These are phyloP conservation scores for Odontomachus brunneus DNA, from an alignment of 1,140 invertebrate species.

Conservation along the genomic window DNA sequence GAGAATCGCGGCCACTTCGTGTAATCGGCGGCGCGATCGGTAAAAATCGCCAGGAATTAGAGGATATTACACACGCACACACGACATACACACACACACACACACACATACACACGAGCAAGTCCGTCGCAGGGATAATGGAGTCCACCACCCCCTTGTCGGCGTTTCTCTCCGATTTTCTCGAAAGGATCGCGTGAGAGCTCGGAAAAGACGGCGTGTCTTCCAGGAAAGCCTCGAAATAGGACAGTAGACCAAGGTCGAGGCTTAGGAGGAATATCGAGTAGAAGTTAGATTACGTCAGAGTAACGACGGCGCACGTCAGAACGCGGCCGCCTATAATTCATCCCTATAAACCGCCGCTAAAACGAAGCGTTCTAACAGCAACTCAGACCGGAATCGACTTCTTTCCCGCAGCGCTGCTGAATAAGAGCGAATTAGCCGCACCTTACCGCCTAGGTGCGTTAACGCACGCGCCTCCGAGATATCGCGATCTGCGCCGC, in stretches of 20 bases:
- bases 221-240: conserved; percentile 32
- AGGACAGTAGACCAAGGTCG: conserved; percentile 52
- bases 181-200: conserved; percentile 20
- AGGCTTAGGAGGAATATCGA: conserved; percentile 36
- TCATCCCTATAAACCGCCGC: neutral
- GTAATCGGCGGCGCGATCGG: conserved; percentile 74
- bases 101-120: no score
- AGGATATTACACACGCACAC: conserved; percentile 33
- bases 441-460: no score
- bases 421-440: no score
- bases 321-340: neutral
- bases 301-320: conserved; percentile 63
- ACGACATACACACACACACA: no score
- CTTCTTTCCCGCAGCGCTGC: no score
- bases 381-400: neutral
- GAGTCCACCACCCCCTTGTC: neutral
- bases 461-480: no score
- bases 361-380: conserved; percentile 1
- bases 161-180: neutral
- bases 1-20: conserved; percentile 70
- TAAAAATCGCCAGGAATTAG: conserved; percentile 52
- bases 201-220: conserved; percentile 33
- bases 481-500: no score
- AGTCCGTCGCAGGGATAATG: conserved; percentile 34
- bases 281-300: conserved; percentile 84